Percentiles rank a stretch among this genome's conserved stretches.
Evolutionary conservation across 2,797 vertebrate genomes (phyloP).

Genomic region (Chrosomus eos): DNA sequence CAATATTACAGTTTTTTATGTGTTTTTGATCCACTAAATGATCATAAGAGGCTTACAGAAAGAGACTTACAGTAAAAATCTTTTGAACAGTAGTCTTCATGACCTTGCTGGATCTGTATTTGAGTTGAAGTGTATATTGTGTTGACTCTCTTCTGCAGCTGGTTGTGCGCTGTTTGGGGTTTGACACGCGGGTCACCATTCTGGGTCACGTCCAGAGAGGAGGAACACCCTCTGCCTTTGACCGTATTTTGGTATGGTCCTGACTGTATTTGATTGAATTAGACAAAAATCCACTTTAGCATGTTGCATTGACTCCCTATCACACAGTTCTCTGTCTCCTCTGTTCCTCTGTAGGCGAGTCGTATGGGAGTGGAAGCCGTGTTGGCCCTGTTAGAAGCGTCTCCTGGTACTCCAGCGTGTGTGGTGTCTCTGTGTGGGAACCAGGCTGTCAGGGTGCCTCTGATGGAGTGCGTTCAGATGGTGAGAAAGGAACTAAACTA

Average conservation of each 20-base stretch:
- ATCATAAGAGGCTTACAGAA: too few species aligned
- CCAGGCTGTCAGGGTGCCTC: conserved; percentile 89
- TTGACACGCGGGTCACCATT: conserved; percentile 91
- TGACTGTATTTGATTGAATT: neutral
- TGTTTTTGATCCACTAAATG: neutral
- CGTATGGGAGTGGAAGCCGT: conserved; percentile 95
- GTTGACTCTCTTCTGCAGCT: conserved; percentile 74
- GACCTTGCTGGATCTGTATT: neutral
- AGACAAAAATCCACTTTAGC: neutral
- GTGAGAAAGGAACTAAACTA: conserved; percentile 71
- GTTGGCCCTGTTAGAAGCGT: conserved; percentile 91
- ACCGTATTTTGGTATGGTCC: conserved; percentile 71
- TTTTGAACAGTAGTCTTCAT: neutral
- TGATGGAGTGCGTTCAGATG: conserved; percentile 95
- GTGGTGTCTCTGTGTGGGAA: conserved; percentile 95
- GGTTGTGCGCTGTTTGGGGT: conserved; percentile 84
- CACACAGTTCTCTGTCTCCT: neutral
- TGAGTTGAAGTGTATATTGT: neutral
- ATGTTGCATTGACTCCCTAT: neutral
- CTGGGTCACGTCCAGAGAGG: conserved; percentile 93
- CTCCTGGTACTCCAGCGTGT: conserved; percentile 91
- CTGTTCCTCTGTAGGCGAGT: conserved; percentile 79
- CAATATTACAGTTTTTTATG: neutral
- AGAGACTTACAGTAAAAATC: neutral
- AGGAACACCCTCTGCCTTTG: conserved; percentile 92